Evolutionary conservation across 2,797 vertebrate genomes (phyloP), one percentile per base, ranked within the genome.

Genomic region (Scomberomorus guttatus): DNA sequence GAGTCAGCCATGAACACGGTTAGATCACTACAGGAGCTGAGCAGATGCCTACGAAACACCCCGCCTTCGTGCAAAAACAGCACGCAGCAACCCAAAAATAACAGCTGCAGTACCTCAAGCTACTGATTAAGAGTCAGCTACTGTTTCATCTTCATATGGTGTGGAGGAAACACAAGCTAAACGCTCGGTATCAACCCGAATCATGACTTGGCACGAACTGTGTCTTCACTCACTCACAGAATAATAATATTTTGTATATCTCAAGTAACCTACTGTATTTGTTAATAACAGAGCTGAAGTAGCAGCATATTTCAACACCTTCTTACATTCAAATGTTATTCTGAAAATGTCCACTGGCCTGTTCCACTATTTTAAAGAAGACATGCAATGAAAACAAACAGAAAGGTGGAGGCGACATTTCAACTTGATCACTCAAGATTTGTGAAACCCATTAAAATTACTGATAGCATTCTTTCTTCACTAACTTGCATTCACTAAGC

Each of bases 31-130:
- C 63, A 71, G 72, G 74, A 83, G 66, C 48, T 1, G 14, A 86
- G 81, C 83, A 87, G 83, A 89, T 89, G 84, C 80, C 54, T 67
- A 24, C 50, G 57, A 57, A 80, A 61, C 44, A 44, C 80, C 68
- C 12, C 6, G 25, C 11, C 7, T 24, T 24, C 80, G 74, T 69
- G 62, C 66, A 83, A 75, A 79, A 77, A 27, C 29, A 51, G 76
- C 80, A 77, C 0, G 27, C 57, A 78, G 72, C 51, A 82, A 80
- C 84, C 81, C 63, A 73, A 82, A 88, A 89, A 84, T 72, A 90
- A 86, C 88, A 89, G 75, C 86, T 88, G 81, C 66, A 70, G 27
- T 34, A 88, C 82, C 86, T 79, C 74, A 24, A 90, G 87, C 88
- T 79, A 81, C 76, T 75, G 79, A 85, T 89, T 79, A 83, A 77